Base-by-base conservation (phyloP, 1,140 invertebrate genomes). In the Aphidius gifuensis region DNA sequence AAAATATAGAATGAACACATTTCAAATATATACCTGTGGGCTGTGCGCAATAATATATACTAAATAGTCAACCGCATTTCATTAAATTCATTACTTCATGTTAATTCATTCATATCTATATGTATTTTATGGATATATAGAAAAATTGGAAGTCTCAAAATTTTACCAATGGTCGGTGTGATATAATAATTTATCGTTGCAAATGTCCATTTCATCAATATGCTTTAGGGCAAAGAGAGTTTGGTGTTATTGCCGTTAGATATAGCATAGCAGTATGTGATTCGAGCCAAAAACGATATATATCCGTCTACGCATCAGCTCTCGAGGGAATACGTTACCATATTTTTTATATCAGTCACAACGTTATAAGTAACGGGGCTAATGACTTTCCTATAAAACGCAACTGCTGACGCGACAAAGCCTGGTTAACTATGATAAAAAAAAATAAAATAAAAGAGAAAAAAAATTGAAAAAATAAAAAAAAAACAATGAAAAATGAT, bases 341-440 rank as follows among this genome's bases (percentile, higher is more conserved):
- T 66, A 58, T 58, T 62, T 62, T 64, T 64, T 67, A 42, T 50
- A 64, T 62, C 45, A 65, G 21, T 53, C 44, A 46, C 9, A 47
- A 62, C 54, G 61, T 49, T 54, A 65, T 56, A 64, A 65, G 61
- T 60, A 59, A 68, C 64, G 59, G 60, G 51, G 38, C 66, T 68
- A 68, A 66, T 68, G 66, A 65, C 58, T 66, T 68, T 61, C 64
- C 66, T 54, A 68, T 68, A 65, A 67, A 68, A 59, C 46, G 47
- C 57, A 58, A 58, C 66, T 38, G 57, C 58, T 63, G 61, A 61
- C 40, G 40, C 64, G 23, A 64, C 50, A 46, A 58, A 49, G 44
- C 38, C 32, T 8, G 38, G 43, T 44, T 40, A 11, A 47, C 43
- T 55, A 43, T 38, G 46, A 16, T 43, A 45, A 38, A 47, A 39